Conservation (phyloP, 2,797 vertebrate genomes). For the Helarctos malayanus region DNA sequence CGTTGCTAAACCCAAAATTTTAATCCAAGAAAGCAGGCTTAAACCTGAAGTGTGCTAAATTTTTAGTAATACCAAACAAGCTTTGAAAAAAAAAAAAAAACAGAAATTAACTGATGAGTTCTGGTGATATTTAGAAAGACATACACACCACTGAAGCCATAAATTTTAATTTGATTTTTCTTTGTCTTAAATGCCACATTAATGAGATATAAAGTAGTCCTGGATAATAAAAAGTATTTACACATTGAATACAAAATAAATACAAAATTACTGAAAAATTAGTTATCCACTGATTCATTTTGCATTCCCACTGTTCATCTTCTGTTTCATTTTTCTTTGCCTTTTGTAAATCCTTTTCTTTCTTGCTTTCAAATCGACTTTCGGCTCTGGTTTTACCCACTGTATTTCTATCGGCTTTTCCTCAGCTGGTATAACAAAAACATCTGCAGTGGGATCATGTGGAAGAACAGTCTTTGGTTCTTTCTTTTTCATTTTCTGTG, state of each 20-base stretch:
- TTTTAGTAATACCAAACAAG: not conserved
- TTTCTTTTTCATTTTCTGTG: slow-evolving; percentile 92
- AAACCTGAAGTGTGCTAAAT: not conserved
- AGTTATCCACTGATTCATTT: slow-evolving; percentile 68
- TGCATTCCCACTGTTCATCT: slow-evolving; percentile 82
- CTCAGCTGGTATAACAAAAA: slow-evolving; percentile 93
- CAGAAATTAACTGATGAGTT: slow-evolving; percentile 20
- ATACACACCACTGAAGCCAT: not conserved
- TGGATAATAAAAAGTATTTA: slow-evolving; percentile 76
- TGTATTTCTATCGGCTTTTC: slow-evolving; percentile 92
- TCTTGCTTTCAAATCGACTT: slow-evolving; percentile 90
- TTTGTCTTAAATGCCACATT: slow-evolving; percentile 53
- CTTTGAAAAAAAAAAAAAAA: slow-evolving; percentile 20
- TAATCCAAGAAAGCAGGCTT: slow-evolving; percentile 30
- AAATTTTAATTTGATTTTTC: slow-evolving; percentile 54
- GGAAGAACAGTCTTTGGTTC: slow-evolving; percentile 89
- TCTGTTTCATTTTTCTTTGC: slow-evolving; percentile 90
- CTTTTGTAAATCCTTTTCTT: slow-evolving; percentile 93
- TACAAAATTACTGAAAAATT: slow-evolving; percentile 62
- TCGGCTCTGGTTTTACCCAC: slow-evolving; percentile 90
- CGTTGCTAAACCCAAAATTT: not conserved
- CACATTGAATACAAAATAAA: slow-evolving; percentile 64
- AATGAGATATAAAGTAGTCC: slow-evolving; percentile 31
- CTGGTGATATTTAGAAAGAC: slow-evolving; percentile 67
- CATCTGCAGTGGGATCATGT: slow-evolving; percentile 93